phyloP scores from a whole-genome alignment of 2,797 vertebrate genomes.

The Tragelaphus eurycerus region DNA sequence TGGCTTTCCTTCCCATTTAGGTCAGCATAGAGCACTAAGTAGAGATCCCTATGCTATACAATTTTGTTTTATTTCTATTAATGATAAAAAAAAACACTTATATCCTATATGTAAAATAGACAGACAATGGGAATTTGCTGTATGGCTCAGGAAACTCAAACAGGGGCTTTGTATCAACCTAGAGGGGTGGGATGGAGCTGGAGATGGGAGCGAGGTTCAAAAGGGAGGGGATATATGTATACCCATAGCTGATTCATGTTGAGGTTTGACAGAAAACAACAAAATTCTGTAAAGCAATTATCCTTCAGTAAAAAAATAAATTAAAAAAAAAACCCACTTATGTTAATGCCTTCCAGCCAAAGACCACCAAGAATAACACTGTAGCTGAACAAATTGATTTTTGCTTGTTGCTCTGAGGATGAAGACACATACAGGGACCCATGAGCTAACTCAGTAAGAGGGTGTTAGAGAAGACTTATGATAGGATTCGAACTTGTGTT shows the following conservation, averaged over 20 bases:
- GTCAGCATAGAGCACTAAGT: neutral
- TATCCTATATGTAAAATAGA: neutral
- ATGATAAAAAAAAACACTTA: neutral
- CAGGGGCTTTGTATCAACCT: neutral
- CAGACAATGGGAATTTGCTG: neutral
- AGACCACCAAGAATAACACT: neutral
- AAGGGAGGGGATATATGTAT: neutral
- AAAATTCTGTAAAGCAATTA: neutral
- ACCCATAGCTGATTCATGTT: neutral
- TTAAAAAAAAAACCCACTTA: neutral
- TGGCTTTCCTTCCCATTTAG: neutral
- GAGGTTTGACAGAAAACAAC: neutral
- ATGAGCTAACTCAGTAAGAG: neutral
- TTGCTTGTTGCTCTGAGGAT: neutral
- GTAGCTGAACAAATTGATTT: neutral
- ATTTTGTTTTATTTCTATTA: neutral
- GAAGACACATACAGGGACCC: neutral
- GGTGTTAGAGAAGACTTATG: neutral
- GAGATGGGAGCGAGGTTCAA: neutral
- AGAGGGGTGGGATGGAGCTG: neutral
- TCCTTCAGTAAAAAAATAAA: neutral
- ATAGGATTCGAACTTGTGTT: neutral
- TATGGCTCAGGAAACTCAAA: neutral
- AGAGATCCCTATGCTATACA: neutral
- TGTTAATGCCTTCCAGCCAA: neutral